Conservation (phyloP, 64 coral and sea anemone species). For the Hydrozoanthus tunicans region DNA sequence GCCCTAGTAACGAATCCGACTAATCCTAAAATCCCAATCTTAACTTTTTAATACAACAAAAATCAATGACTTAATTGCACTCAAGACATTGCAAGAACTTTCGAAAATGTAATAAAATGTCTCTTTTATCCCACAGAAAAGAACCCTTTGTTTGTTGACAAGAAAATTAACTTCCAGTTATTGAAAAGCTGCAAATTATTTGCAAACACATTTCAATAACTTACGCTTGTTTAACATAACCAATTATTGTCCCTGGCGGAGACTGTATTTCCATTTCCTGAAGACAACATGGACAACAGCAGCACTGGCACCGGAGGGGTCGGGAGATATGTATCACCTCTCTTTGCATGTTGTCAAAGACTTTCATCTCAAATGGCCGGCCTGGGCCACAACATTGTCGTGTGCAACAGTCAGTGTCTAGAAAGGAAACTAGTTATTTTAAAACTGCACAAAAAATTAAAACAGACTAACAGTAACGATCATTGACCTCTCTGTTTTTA, state of each 20-base stretch:
- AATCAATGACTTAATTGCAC: slow-evolving; percentile 6
- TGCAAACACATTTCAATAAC: not conserved
- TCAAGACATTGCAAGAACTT: slow-evolving; percentile 3
- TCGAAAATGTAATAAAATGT: slow-evolving; percentile 11
- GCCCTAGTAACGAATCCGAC: not conserved
- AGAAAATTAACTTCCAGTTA: slow-evolving; percentile 1
- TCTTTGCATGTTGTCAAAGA: slow-evolving; percentile 11
- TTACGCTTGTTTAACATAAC: slow-evolving; percentile 78
- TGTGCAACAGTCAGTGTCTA: not conserved
- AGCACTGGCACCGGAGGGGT: slow-evolving; percentile 67
- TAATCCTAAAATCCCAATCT: not conserved
- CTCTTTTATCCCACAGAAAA: slow-evolving; percentile 10
- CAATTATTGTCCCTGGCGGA: slow-evolving; percentile 75
- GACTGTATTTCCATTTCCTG: slow-evolving; percentile 78
- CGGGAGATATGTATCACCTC: slow-evolving; percentile 79
- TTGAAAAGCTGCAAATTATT: no score
- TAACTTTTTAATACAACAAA: slow-evolving; percentile 4
- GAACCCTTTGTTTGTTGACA: slow-evolving; percentile 15
- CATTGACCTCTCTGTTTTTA: no score
- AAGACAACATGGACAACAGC: slow-evolving; percentile 81
- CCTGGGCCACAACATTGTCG: not conserved
- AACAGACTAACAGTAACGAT: no score
- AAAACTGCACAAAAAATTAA: no score
- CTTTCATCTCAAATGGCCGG: not conserved
- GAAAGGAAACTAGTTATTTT: no score